Percentiles rank a stretch among this genome's conserved stretches.
phyloP scores from a whole-genome alignment of 1,140 invertebrate species.

The Bombus haemorrhoidalis region DNA sequence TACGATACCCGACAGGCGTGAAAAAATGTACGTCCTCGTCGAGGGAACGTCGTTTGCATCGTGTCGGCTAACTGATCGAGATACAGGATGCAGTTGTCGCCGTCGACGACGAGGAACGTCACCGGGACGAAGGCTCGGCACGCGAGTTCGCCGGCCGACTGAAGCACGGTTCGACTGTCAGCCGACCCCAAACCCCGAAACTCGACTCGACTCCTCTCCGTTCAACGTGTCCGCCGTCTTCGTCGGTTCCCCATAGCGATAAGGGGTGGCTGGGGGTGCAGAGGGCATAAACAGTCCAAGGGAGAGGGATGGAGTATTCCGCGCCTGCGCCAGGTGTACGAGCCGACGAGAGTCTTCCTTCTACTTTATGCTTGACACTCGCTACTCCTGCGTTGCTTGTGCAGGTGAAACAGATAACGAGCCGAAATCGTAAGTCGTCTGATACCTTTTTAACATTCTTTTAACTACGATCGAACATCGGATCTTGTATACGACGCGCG shows the following conservation, averaged over 20 bases:
- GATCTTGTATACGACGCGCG: no score
- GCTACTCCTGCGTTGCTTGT: slow-evolving; percentile 34
- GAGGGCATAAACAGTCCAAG: slow-evolving; percentile 23
- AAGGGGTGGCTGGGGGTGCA: slow-evolving; percentile 39
- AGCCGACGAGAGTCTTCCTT: slow-evolving; percentile 56
- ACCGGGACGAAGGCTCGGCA: slow-evolving; percentile 77
- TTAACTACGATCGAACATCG: neutral
- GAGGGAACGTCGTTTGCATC: slow-evolving; percentile 23
- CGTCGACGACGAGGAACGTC: slow-evolving; percentile 40
- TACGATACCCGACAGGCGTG: neutral
- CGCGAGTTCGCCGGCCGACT: slow-evolving; percentile 82
- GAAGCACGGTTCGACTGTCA: slow-evolving; percentile 71
- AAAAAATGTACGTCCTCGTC: slow-evolving; percentile 5
- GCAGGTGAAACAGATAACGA: slow-evolving; percentile 46
- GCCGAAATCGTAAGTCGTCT: slow-evolving; percentile 6
- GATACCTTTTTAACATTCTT: slow-evolving; percentile 16
- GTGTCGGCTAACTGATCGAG: neutral
- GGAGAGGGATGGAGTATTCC: slow-evolving; percentile 17
- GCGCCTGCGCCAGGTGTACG: slow-evolving; percentile 70
- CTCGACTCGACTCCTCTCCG: slow-evolving; percentile 72
- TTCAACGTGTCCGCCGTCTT: slow-evolving; percentile 74
- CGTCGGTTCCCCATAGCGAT: slow-evolving; percentile 61
- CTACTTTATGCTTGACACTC: slow-evolving; percentile 57
- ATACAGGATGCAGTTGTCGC: neutral
- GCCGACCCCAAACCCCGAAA: slow-evolving; percentile 70